phyloP scores from a whole-genome alignment of 2,888 invertebrate species.

The Diabrotica balteata region DNA sequence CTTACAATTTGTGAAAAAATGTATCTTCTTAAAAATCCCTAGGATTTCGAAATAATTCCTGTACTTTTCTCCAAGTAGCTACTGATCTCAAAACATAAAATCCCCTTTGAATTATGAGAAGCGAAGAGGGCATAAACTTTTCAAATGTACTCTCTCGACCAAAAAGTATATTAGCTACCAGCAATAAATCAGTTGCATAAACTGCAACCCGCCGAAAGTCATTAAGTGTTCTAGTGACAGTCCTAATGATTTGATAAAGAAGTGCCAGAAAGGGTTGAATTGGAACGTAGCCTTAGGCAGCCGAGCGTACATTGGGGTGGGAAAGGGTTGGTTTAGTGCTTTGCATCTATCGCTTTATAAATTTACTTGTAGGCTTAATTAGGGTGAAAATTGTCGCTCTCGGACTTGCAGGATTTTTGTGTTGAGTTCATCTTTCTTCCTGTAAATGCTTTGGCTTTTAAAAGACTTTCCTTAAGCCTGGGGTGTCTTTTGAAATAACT shows the following conservation, averaged over 20 bases:
- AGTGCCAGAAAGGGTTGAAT: conserved; percentile 51
- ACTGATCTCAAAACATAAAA: neutral
- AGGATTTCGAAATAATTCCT: too few relatives aligned
- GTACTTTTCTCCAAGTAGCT: too few relatives aligned
- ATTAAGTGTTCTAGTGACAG: conserved; percentile 58
- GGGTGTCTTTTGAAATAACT: too few relatives aligned
- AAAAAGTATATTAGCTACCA: conserved; percentile 10
- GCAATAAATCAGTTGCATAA: conserved; percentile 52
- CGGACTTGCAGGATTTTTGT: conserved; percentile 18
- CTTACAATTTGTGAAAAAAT: too few relatives aligned
- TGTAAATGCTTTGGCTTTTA: too few relatives aligned
- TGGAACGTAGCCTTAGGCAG: conserved; percentile 38
- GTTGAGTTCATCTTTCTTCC: conserved; percentile 1
- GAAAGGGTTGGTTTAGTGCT: conserved; percentile 55
- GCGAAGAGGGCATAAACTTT: neutral
- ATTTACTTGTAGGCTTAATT: conserved; percentile 50
- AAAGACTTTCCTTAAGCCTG: too few relatives aligned
- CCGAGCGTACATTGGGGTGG: conserved; percentile 40
- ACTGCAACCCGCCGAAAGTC: conserved; percentile 52
- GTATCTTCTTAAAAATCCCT: too few relatives aligned
- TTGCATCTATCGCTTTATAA: conserved; percentile 52
- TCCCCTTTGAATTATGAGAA: neutral
- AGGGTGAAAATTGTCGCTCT: conserved; percentile 59
- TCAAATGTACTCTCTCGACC: conserved; percentile 8
- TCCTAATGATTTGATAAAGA: conserved; percentile 60